Evolutionary conservation across 1,140 invertebrate species (phyloP), one percentile per base, ranked within the genome.

Genomic region (Papilio glaucus): DNA sequence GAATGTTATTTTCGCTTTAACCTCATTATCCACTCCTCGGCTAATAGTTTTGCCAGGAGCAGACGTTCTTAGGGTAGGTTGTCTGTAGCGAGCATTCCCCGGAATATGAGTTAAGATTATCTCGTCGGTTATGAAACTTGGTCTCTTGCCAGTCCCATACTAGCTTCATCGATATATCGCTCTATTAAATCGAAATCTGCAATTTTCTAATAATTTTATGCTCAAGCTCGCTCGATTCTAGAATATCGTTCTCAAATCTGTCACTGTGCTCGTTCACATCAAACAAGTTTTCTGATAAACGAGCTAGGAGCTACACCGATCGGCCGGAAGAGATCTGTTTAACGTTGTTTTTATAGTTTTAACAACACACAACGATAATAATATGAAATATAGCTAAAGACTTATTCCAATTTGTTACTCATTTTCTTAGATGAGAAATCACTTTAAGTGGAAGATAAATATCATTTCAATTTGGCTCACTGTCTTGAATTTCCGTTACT

Each of bases 121-220:
- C 72, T 39, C 41, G 33, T 26, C 49, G 45, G 49, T 84, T 77
- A 26, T 29, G 77, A 79, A 82, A 77, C 62, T 85, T 86, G 83
- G 85, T 80, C 29, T 42, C 0, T n/a, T 77, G 82, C 84, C 84
- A 86, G 74, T 74, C 24, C 33, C n/a, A 49, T 41, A 65, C 53
- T 61, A 21, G 70, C 65, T 71, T 76, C 74, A 72, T 76, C 73
- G 61, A 63, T 68, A 65, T 60, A 70, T 76, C 42, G 60, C 41
- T 29, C 63, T 15, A 75, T 72, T 73, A 72, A 24, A 53, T 71
- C 13, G 72, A 75, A 71, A 77, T 81, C 79, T 79, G 78, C 67
- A 49, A 67, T 71, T 73, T 73, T 78, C 78, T 78, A 80, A 80
- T 78, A 78, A 78, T 73, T 75, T 63, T 39, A 63, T 29, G 3